Conservation (phyloP, 1,140 invertebrate genomes). For the Capitella teleta region DNA sequence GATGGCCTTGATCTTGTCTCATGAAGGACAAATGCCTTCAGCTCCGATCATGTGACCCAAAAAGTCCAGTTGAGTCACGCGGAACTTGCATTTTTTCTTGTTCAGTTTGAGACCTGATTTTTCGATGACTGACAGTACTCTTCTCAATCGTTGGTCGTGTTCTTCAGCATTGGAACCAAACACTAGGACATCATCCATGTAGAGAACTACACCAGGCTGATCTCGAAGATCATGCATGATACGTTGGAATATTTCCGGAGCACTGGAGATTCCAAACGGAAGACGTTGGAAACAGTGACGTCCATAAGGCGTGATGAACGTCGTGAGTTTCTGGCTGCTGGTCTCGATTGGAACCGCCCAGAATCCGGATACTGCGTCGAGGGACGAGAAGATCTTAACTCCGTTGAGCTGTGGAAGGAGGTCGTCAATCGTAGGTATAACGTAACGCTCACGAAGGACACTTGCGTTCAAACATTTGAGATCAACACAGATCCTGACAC, state of each 20-base stretch:
- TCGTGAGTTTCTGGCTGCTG: constrained; percentile 18
- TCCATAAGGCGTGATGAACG: constrained; percentile 16
- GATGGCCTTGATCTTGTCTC: no score
- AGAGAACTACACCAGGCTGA: constrained; percentile 14
- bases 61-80: no score
- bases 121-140: no score
- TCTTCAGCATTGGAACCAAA: not conserved
- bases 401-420: constrained; percentile 20
- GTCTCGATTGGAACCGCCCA: constrained; percentile 16
- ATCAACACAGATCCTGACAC: no score
- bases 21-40: no score
- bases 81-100: no score
- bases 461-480: no score
- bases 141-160: constrained; percentile 1
- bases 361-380: constrained; percentile 17
- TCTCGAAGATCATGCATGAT: constrained; percentile 24
- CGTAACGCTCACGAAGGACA: not conserved
- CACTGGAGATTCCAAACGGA: constrained; percentile 15
- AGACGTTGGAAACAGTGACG: constrained; percentile 13
- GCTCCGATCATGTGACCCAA: no score
- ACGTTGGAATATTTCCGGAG: constrained; percentile 30
- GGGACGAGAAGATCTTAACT: constrained; percentile 18
- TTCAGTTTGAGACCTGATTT: no score
- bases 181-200: constrained; percentile 10
- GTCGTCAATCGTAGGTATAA: constrained; percentile 13